Evolutionary conservation across 2,888 invertebrate genomes (phyloP).

Genomic region (Cylindroiulus punctatus): DNA sequence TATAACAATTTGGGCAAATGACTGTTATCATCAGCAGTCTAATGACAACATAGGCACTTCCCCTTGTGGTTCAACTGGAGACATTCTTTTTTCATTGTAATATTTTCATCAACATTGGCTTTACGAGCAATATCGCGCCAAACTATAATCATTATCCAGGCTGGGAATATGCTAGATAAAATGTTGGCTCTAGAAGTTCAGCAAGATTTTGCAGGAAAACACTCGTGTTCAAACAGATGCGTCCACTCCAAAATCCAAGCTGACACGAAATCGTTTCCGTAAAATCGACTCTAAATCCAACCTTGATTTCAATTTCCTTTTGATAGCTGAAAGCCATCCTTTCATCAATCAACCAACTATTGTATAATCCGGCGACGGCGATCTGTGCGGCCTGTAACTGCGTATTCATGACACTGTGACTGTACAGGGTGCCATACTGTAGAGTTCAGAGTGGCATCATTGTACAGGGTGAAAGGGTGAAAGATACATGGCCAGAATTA

Average conservation of each 20-base stretch:
- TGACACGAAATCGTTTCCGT: constrained; percentile 27
- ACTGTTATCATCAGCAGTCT: not conserved
- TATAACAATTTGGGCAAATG: not conserved
- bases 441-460: no score
- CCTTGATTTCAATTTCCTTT: constrained; percentile 6
- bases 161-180: not conserved
- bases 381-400: not conserved
- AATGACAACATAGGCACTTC: not conserved
- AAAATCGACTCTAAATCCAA: not conserved
- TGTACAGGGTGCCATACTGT: not conserved
- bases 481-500: no score
- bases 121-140: not conserved
- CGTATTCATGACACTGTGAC: not conserved
- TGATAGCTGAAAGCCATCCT: constrained; percentile 28
- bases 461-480: no score
- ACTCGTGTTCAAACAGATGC: not conserved
- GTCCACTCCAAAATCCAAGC: constrained; percentile 28
- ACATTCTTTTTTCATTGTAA: not conserved
- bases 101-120: not conserved
- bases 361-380: not conserved
- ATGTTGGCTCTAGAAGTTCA: not conserved
- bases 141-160: not conserved
- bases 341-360: constrained; percentile 6
- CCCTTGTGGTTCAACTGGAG: not conserved
- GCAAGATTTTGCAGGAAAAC: not conserved